A percentile compares a stretch with the other conserved stretches of the same genome.
These are phyloP conservation scores for Petrocephalus zakoni DNA, from an alignment of 2,113 vertebrate genomes.

Conservation along the genomic window DNA sequence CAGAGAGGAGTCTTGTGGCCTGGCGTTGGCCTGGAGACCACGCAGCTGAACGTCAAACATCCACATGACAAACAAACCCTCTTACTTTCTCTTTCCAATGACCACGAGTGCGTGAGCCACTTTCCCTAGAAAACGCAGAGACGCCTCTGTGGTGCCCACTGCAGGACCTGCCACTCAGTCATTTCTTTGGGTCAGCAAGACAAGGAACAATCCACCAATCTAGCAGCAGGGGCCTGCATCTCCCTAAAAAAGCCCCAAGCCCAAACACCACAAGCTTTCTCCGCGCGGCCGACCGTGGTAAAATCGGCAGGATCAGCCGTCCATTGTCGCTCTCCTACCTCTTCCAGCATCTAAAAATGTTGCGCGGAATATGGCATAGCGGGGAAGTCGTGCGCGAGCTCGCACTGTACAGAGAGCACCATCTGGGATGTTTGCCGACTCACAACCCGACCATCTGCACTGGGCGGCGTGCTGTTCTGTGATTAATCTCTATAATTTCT, in stretches of 20 bases:
- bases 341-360: background rate
- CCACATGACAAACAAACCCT: background rate
- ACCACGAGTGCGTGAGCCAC: background rate
- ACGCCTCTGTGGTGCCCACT: background rate
- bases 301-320: background rate
- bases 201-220: background rate
- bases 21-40: background rate
- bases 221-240: too few species aligned
- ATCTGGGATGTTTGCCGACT: constrained; percentile 15
- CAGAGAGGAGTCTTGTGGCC: background rate
- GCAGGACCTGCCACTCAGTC: too few species aligned
- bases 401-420: background rate
- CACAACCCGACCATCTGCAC: constrained; percentile 12
- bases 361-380: background rate
- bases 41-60: background rate
- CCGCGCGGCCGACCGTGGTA: background rate
- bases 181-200: background rate
- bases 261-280: too few species aligned
- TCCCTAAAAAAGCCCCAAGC: too few species aligned
- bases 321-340: background rate
- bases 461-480: background rate
- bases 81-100: background rate
- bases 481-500: constrained; percentile 14
- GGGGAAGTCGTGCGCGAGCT: background rate
- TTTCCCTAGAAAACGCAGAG: background rate